phyloP scores from a whole-genome alignment of 2,113 vertebrate species.

The Egretta garzetta region DNA sequence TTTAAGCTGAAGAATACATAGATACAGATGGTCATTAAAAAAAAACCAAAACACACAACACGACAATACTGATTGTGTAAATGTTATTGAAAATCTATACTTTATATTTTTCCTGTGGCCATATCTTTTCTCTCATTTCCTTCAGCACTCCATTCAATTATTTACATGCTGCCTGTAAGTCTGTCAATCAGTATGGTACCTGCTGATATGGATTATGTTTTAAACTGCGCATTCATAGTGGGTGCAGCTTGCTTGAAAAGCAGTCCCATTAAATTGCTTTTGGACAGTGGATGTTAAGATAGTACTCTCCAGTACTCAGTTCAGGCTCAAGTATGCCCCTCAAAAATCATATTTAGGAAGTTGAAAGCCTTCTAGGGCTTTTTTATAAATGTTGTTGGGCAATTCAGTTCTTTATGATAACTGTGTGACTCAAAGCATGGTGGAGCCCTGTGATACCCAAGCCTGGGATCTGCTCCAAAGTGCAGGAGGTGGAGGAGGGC shows the following conservation, averaged over 20 bases:
- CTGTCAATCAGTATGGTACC: background rate
- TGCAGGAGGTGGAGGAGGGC: background rate
- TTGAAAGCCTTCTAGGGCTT: background rate
- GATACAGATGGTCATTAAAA: background rate
- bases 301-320: rapidly evolving
- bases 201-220: background rate
- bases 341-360: background rate
- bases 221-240: background rate
- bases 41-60: background rate
- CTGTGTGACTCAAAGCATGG: background rate
- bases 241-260: background rate
- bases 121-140: background rate
- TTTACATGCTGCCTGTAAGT: background rate
- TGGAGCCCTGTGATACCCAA: background rate
- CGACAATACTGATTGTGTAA: background rate
- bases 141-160: background rate
- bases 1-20: background rate
- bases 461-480: background rate
- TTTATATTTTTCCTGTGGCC: background rate
- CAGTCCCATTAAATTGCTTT: background rate
- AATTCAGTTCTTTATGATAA: background rate
- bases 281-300: background rate
- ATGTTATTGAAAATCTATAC: background rate
- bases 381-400: background rate
- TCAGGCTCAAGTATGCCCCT: background rate